Conservation (phyloP, 2,113 vertebrate genomes). For the Talpa occidentalis region DNA sequence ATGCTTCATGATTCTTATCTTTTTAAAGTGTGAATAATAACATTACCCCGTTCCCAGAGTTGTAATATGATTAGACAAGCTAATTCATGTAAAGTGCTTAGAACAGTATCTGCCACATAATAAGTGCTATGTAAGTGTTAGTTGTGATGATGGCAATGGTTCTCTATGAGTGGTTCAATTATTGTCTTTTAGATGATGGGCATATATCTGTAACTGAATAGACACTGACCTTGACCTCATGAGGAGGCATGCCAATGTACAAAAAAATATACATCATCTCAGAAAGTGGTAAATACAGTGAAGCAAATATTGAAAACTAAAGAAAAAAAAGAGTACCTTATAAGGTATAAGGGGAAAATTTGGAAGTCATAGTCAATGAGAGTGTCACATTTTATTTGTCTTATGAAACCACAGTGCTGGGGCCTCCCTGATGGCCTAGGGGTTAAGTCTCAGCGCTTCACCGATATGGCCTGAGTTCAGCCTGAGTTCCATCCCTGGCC, state of each 20-base stretch:
- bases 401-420: not conserved
- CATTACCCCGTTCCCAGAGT: not conserved
- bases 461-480: no score
- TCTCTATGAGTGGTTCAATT: not conserved
- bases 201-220: not conserved
- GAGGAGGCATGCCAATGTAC: not conserved
- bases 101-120: not conserved
- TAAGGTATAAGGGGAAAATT: not conserved
- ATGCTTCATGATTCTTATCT: not conserved
- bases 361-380: not conserved
- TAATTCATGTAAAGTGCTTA: slow-evolving; percentile 27
- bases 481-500: no score
- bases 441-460: no score
- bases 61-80: slow-evolving; percentile 26
- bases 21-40: slow-evolving; percentile 11
- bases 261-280: not conserved
- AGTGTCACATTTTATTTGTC: not conserved
- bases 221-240: not conserved
- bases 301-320: slow-evolving; percentile 13
- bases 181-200: not conserved
- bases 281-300: not conserved
- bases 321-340: not conserved
- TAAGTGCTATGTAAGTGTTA: not conserved
- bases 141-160: not conserved
- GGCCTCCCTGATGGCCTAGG: no score